Evolutionary conservation across 1,140 invertebrate genomes (phyloP).

Genomic region (Popillia japonica): DNA sequence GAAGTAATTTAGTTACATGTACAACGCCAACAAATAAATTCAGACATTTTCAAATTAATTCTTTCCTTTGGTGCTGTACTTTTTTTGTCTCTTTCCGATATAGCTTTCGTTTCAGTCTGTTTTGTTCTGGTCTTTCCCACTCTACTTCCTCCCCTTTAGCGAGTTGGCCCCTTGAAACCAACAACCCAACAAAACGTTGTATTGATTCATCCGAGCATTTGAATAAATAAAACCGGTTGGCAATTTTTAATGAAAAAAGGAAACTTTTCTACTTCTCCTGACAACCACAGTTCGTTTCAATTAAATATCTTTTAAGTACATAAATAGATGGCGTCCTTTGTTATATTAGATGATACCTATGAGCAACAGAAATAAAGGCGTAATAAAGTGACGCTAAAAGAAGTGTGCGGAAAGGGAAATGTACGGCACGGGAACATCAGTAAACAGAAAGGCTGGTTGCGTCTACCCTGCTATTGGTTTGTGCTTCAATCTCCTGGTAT

Average conservation of each 20-base stretch:
- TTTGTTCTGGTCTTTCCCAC: not conserved
- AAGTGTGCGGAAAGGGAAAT: no score
- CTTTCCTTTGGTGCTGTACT: not conserved
- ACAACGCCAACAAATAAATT: not conserved
- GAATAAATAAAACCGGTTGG: not conserved
- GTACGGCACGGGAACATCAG: no score
- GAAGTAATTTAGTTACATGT: conserved; percentile 2
- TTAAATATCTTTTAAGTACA: not conserved
- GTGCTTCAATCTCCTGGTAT: no score
- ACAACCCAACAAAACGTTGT: not conserved
- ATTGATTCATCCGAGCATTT: conserved; percentile 11
- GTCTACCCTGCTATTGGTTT: no score
- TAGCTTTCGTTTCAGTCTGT: not conserved
- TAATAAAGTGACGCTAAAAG: not conserved
- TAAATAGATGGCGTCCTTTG: not conserved
- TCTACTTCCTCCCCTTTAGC: conserved; percentile 1
- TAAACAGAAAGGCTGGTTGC: no score
- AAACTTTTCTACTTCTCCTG: not conserved
- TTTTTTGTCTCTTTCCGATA: not conserved
- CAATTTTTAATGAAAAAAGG: conserved; percentile 6
- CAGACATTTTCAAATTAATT: conserved; percentile 16
- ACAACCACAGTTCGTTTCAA: not conserved
- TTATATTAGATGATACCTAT: not conserved
- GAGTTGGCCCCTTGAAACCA: not conserved
- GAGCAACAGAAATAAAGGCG: not conserved